phyloP scores from a whole-genome alignment of 2,888 invertebrate genomes.

The Cynaeus angustus region DNA sequence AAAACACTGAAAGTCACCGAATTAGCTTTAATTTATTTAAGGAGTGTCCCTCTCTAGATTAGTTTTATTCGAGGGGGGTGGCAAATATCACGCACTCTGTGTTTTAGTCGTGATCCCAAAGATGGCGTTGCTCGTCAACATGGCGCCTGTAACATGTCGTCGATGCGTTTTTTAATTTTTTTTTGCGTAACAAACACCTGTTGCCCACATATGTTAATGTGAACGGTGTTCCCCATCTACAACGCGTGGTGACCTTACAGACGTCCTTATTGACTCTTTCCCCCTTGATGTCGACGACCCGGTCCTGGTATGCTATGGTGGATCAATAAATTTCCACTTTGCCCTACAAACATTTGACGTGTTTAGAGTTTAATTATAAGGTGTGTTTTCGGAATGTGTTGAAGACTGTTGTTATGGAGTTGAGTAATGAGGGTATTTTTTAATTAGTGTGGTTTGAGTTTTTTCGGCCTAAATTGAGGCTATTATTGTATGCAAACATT shows the following conservation, averaged over 20 bases:
- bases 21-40: constrained; percentile 43
- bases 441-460: not conserved
- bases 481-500: not conserved
- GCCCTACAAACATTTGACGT: constrained; percentile 35
- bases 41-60: constrained; percentile 42
- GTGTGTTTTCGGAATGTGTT: constrained; percentile 11
- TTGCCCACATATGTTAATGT: constrained; percentile 53
- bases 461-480: not conserved
- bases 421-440: constrained; percentile 21
- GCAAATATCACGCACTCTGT: constrained; percentile 6
- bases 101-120: not conserved
- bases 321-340: constrained; percentile 44
- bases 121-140: constrained; percentile 1
- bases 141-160: constrained; percentile 1
- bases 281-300: constrained; percentile 38
- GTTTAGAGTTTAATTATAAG: constrained; percentile 22
- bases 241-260: constrained; percentile 30
- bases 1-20: constrained; percentile 35
- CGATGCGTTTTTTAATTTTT: constrained; percentile 10
- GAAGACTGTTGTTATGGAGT: constrained; percentile 19
- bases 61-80: constrained; percentile 21
- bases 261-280: constrained; percentile 30
- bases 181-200: constrained; percentile 48
- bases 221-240: not conserved
- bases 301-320: constrained; percentile 20